These are phyloP conservation scores for Hyles euphorbiae DNA, from an alignment of 1,140 invertebrate species.

Conservation along the genomic window DNA sequence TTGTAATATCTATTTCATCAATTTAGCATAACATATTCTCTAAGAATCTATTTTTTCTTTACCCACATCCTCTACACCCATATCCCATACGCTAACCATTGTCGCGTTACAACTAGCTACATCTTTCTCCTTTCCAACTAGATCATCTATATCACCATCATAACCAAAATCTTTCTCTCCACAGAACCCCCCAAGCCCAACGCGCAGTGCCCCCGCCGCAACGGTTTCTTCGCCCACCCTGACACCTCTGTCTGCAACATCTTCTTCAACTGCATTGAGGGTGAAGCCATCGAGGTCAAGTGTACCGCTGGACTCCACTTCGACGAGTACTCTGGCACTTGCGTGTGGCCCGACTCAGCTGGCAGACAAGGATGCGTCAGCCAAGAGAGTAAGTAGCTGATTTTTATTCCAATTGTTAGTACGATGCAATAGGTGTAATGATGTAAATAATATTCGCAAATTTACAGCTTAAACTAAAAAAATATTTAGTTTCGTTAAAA, in stretches of 20 bases:
- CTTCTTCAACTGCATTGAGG: conserved; percentile 93
- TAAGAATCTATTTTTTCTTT: no score
- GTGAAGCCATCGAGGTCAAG: conserved; percentile 85
- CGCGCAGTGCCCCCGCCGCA: conserved; percentile 85
- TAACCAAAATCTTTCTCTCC: conserved; percentile 11
- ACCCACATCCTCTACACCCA: no score
- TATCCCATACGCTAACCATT: no score
- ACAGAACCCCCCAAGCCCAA: conserved; percentile 85
- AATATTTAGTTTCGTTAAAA: no score
- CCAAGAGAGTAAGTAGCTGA: conserved; percentile 65
- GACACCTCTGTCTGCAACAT: conserved; percentile 87
- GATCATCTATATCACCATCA: no score
- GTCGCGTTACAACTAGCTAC: no score
- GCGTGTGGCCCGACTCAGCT: conserved; percentile 91
- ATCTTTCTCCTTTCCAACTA: no score
- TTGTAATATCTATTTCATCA: no score
- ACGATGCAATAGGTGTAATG: no score
- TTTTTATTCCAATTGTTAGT: background rate
- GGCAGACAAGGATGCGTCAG: conserved; percentile 83
- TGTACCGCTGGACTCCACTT: conserved; percentile 92
- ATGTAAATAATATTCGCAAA: no score
- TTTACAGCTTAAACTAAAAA: no score
- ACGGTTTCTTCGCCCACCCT: conserved; percentile 93
- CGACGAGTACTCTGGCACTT: conserved; percentile 89
- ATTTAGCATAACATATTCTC: no score